phyloP scores from a whole-genome alignment of 2,113 vertebrate species.

The Manacus vitellinus region DNA sequence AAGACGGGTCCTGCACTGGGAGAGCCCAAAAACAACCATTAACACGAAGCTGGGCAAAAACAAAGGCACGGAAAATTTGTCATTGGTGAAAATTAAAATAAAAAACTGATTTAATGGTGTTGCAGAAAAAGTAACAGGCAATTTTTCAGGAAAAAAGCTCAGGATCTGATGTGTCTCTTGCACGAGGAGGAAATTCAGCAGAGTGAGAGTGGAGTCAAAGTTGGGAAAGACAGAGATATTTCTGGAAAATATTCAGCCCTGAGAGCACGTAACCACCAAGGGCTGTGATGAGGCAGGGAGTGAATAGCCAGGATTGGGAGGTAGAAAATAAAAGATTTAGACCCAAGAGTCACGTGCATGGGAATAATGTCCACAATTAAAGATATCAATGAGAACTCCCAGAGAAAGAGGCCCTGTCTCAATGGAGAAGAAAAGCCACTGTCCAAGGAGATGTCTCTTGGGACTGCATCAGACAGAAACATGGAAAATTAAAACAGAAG shows the following conservation, averaged over 20 bases:
- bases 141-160: not conserved
- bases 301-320: not conserved
- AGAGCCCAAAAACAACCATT: not conserved
- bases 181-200: not conserved
- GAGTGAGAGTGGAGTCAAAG: not conserved
- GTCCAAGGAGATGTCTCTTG: slow-evolving; percentile 40
- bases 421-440: slow-evolving; percentile 39
- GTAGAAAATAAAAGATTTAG: slow-evolving; percentile 14
- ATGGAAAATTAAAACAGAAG: not conserved
- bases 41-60: not conserved
- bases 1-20: fast-evolving
- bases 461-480: slow-evolving; percentile 57
- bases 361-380: slow-evolving; percentile 55
- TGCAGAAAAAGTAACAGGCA: not conserved
- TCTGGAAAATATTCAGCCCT: not conserved
- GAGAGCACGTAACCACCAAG: not conserved
- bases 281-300: not conserved
- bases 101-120: not conserved
- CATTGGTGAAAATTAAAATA: not conserved
- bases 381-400: slow-evolving; percentile 39
- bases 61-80: not conserved
- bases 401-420: slow-evolving; percentile 47
- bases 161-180: not conserved
- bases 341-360: not conserved
- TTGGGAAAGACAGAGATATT: not conserved